phyloP scores from a whole-genome alignment of 2,888 invertebrate species.

The Andrena hattorfiana region DNA sequence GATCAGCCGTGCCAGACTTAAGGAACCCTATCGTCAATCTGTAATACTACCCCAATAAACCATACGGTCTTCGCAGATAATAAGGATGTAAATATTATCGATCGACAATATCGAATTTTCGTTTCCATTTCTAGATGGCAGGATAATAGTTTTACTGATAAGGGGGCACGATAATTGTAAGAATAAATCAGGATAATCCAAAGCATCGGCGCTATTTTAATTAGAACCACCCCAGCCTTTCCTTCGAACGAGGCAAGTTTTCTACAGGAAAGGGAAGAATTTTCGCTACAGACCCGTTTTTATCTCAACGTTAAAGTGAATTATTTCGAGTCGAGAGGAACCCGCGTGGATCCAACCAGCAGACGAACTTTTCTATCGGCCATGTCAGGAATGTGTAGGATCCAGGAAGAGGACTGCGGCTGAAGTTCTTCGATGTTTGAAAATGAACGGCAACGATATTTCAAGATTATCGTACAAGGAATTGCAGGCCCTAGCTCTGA shows the following conservation, averaged over 20 bases:
- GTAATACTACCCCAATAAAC: neutral
- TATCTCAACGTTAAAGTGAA: neutral
- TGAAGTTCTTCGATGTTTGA: constrained; percentile 44
- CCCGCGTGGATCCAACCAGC: constrained; percentile 39
- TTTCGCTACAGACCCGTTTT: neutral
- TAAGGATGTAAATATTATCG: constrained; percentile 38
- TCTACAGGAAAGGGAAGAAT: neutral
- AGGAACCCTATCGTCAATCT: constrained; percentile 11
- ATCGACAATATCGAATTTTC: constrained; percentile 31
- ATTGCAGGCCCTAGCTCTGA: constrained; percentile 79
- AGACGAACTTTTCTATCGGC: constrained; percentile 64
- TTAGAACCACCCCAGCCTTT: neutral
- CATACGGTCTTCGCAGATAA: neutral
- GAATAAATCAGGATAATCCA: neutral
- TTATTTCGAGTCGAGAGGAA: constrained; percentile 19
- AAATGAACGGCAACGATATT: constrained; percentile 77
- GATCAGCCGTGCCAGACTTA: neutral
- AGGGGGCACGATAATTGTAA: too few relatives aligned
- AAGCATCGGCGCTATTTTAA: neutral
- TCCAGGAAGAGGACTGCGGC: constrained; percentile 37
- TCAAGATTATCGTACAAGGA: constrained; percentile 80
- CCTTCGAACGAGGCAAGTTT: neutral
- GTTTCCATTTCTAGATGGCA: constrained; percentile 50
- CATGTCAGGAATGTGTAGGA: constrained; percentile 56
- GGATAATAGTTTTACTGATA: constrained; percentile 43